Percentiles rank a stretch among this genome's conserved stretches.
These are phyloP conservation scores for Chloropsis hardwickii DNA, from an alignment of 2,113 vertebrate genomes.

Conservation along the genomic window DNA sequence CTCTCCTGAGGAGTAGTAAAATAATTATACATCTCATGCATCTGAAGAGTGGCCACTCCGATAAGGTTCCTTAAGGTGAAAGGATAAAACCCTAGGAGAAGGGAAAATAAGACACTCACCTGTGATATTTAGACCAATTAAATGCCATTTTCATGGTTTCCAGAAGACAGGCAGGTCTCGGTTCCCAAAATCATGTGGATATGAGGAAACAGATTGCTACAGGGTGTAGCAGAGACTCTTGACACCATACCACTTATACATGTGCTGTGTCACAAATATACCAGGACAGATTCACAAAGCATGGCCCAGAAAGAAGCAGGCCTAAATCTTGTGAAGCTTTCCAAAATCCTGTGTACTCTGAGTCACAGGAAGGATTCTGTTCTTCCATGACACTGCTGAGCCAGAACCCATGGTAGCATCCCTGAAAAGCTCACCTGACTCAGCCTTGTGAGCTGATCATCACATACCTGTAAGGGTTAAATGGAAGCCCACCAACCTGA, in stretches of 20 bases:
- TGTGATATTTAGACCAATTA: not conserved
- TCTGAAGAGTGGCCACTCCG: not conserved
- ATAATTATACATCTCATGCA: not conserved
- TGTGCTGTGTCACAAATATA: not conserved
- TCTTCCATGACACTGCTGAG: not conserved
- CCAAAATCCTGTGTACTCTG: not conserved
- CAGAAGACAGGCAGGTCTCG: not conserved
- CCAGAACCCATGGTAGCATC: not conserved
- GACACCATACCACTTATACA: accelerated
- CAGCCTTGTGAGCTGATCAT: not conserved
- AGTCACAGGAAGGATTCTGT: not conserved
- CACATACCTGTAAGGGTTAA: not conserved
- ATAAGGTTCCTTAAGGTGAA: not conserved
- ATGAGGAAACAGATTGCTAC: not conserved
- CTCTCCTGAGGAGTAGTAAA: not conserved
- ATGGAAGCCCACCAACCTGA: not conserved
- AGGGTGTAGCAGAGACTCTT: not conserved
- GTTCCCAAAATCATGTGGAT: not conserved
- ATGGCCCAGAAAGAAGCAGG: not conserved
- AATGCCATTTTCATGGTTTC: not conserved
- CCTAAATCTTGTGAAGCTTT: not conserved
- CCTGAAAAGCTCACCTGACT: not conserved
- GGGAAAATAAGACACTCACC: not conserved
- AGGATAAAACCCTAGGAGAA: not conserved
- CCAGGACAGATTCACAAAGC: not conserved